Evolutionary conservation across 2,113 vertebrate species (phyloP).

Genomic region (human): DNA sequence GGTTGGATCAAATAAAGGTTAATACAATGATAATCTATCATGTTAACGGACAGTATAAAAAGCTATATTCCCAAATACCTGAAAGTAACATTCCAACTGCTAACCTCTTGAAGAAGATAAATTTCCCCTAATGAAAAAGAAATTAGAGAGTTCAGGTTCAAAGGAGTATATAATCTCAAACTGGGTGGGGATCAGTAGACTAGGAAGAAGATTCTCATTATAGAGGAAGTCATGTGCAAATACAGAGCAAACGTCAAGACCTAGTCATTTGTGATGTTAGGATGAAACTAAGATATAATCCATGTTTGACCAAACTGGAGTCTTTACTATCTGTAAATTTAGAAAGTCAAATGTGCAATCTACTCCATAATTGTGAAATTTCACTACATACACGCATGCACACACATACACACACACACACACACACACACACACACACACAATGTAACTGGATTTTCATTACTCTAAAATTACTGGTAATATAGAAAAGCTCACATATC

Average conservation of each 20-base stretch:
- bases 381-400: neutral
- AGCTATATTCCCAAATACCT: neutral
- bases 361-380: constrained; percentile 17
- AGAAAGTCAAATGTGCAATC: neutral
- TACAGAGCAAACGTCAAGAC: neutral
- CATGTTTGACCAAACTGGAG: neutral
- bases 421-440: neutral
- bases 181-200: neutral
- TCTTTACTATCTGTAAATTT: neutral
- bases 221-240: neutral
- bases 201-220: neutral
- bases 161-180: neutral
- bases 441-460: neutral
- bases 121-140: neutral
- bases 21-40: neutral
- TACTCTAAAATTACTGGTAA: neutral
- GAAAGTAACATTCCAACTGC: neutral
- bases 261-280: neutral
- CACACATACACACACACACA: too few species aligned
- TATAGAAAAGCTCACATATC: neutral
- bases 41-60: neutral
- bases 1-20: neutral
- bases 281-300: neutral
- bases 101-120: constrained; percentile 16
- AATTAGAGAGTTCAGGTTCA: constrained; percentile 28